Evolutionary conservation across 2,888 invertebrate genomes (phyloP).

Genomic region (Conops quadrifasciatus): DNA sequence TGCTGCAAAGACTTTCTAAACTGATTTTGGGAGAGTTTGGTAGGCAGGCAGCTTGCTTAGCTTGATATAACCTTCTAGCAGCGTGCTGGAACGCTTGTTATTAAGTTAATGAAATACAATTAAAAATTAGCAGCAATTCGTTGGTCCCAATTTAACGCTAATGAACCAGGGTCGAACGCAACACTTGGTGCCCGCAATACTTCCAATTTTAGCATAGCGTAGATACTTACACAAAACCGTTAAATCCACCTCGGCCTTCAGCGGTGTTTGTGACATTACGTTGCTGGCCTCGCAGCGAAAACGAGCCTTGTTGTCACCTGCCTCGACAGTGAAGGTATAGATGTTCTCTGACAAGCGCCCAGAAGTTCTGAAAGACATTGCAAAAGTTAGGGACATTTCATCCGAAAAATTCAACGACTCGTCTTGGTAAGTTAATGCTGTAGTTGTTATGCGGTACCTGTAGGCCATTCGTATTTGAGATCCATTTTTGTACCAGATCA

Average conservation of each 20-base stretch:
- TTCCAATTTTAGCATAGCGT: too few species aligned
- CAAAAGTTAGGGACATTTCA: slow-evolving; percentile 86
- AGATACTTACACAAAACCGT: slow-evolving; percentile 89
- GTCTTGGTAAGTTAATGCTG: background rate
- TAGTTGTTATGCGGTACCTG: slow-evolving; percentile 65
- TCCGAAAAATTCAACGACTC: background rate
- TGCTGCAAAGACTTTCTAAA: slow-evolving; percentile 13
- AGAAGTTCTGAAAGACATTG: slow-evolving; percentile 72
- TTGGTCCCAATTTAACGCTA: background rate
- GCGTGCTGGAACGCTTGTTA: background rate
- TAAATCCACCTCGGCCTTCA: slow-evolving; percentile 85
- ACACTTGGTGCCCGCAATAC: too few species aligned
- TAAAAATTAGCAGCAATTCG: slow-evolving; percentile 33
- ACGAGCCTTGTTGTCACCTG: slow-evolving; percentile 91
- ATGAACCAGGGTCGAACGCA: too few species aligned
- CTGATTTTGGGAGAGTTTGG: background rate
- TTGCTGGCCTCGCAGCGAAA: slow-evolving; percentile 95
- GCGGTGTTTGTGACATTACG: slow-evolving; percentile 84
- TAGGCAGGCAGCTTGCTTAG: background rate
- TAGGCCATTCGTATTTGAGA: slow-evolving; percentile 88
- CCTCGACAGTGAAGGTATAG: slow-evolving; percentile 86
- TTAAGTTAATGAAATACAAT: slow-evolving; percentile 50
- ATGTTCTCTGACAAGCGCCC: slow-evolving; percentile 88
- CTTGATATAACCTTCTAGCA: background rate
- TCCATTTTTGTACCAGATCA: slow-evolving; percentile 94